Conservation (phyloP, 2,797 vertebrate species). For the Huso huso region DNA sequence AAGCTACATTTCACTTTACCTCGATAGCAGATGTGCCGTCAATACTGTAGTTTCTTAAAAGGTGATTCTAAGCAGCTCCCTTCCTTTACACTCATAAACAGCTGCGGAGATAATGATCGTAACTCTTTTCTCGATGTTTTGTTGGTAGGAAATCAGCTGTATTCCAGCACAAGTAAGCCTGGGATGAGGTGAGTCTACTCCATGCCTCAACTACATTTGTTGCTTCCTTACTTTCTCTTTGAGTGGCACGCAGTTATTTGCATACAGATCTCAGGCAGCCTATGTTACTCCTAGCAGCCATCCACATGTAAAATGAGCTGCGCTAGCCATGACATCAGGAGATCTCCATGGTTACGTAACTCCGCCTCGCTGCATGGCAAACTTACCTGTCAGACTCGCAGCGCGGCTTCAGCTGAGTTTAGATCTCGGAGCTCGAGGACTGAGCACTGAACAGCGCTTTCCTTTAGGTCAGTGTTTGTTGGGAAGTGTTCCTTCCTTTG, state of each 20-base stretch:
- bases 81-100: neutral
- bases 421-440: too few species aligned
- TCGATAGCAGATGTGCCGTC: too few species aligned
- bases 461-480: too few species aligned
- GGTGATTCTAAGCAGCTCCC: too few species aligned
- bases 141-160: constrained; percentile 27
- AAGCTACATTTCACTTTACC: too few species aligned
- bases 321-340: constrained; percentile 67
- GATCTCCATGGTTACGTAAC: constrained; percentile 63
- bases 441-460: too few species aligned
- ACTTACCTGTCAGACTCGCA: constrained; percentile 60
- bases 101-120: constrained; percentile 6
- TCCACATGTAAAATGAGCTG: constrained; percentile 64
- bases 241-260: constrained; percentile 52
- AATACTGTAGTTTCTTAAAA: too few species aligned
- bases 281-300: constrained; percentile 56
- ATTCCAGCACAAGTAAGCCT: constrained; percentile 38
- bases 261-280: constrained; percentile 59
- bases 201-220: constrained; percentile 47
- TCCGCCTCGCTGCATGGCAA: constrained; percentile 58
- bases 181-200: constrained; percentile 45
- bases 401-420: neutral
- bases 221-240: constrained; percentile 29
- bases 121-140: neutral
- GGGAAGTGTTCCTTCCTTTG: too few species aligned